These are phyloP conservation scores for Tenualosa ilisha DNA, from an alignment of 2,797 vertebrate genomes.

Conservation along the genomic window DNA sequence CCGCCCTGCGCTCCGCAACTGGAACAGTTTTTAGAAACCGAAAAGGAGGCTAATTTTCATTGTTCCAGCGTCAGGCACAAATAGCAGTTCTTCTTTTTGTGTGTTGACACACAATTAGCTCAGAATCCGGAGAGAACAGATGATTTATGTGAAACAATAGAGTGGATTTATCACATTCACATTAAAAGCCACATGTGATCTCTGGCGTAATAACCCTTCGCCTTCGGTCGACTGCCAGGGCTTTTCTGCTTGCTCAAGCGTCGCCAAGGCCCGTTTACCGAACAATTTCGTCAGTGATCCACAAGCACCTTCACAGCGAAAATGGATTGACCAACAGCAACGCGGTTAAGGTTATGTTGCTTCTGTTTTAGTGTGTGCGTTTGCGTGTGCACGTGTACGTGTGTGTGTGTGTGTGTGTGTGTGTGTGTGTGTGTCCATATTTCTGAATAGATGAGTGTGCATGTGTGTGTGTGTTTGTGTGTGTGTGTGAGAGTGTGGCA, in stretches of 20 bases:
- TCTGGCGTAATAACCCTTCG: constrained; percentile 28
- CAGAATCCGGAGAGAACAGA: constrained; percentile 39
- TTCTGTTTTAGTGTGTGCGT: constrained; percentile 25
- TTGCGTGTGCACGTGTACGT: not conserved
- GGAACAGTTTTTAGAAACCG: not conserved
- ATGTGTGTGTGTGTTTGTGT: not conserved
- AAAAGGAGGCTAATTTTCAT: not conserved
- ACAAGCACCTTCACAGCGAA: constrained; percentile 25
- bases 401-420: not conserved
- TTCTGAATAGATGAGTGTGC: not conserved
- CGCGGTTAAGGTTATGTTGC: constrained; percentile 24
- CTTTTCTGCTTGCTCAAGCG: constrained; percentile 30
- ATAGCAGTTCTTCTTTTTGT: constrained; percentile 23
- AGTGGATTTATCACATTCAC: constrained; percentile 24
- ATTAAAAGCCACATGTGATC: not conserved
- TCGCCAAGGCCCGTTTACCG: constrained; percentile 32
- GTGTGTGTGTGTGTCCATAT: not conserved
- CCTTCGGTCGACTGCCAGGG: constrained; percentile 14
- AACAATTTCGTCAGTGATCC: constrained; percentile 33
- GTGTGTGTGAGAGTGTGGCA: not conserved
- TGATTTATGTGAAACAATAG: constrained; percentile 41
- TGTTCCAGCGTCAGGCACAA: not conserved
- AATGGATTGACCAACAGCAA: constrained; percentile 18
- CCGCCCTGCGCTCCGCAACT: not conserved
- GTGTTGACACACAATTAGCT: constrained; percentile 45